Conservation (phyloP, 2,888 invertebrate species). For the Hemistola chrysoprasaria region DNA sequence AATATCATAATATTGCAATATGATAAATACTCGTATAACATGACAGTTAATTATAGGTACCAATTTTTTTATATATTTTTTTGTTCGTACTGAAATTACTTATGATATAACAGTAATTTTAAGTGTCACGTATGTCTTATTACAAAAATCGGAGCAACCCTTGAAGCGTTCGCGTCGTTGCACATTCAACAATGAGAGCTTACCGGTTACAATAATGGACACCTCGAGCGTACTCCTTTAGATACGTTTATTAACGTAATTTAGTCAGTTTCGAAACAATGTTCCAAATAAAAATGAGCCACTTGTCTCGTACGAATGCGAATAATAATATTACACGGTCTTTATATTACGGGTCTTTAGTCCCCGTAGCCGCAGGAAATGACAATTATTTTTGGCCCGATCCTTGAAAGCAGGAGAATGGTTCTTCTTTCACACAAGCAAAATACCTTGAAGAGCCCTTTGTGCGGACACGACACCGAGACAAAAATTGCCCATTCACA, state of each 20-base stretch:
- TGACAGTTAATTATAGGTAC: no score
- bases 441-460: constrained; percentile 73
- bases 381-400: constrained; percentile 79
- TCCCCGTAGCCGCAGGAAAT: constrained; percentile 75
- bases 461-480: constrained; percentile 57
- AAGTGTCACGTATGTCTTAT: no score
- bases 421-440: constrained; percentile 76
- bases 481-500: constrained; percentile 77
- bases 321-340: constrained; percentile 37
- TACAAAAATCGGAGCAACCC: constrained; percentile 9
- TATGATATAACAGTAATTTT: no score
- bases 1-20: no score
- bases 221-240: constrained; percentile 50
- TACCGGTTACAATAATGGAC: constrained; percentile 12
- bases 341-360: constrained; percentile 36
- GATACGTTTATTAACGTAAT: constrained; percentile 42
- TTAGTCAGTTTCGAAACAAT: constrained; percentile 45
- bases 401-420: constrained; percentile 69
- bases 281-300: constrained; percentile 33
- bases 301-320: constrained; percentile 19
- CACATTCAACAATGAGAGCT: constrained; percentile 20
- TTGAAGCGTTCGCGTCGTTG: constrained; percentile 15
- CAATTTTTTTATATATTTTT: no score
- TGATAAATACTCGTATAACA: no score
- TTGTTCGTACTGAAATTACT: no score